Evolutionary conservation across 2,888 invertebrate genomes (phyloP).

Genomic region (Drosophila hamatofila): DNA sequence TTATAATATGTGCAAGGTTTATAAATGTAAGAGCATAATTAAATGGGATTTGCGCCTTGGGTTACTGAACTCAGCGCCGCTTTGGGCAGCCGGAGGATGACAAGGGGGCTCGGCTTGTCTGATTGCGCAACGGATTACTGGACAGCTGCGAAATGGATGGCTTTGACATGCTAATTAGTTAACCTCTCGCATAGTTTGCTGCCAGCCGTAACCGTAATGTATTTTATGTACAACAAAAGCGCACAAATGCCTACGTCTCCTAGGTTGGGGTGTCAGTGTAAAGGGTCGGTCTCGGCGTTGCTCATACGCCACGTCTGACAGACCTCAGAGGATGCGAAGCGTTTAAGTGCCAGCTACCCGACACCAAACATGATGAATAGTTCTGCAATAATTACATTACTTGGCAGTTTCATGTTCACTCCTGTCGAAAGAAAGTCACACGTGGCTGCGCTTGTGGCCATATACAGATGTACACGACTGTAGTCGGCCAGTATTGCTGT

Average conservation of each 20-base stretch:
- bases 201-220: constrained; percentile 20
- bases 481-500: neutral
- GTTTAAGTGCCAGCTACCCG: constrained; percentile 58
- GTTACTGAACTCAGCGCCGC: constrained; percentile 19
- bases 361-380: constrained; percentile 78
- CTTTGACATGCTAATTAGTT: constrained; percentile 80
- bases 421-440: constrained; percentile 69
- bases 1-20: constrained; percentile 65
- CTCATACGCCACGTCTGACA: constrained; percentile 55
- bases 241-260: constrained; percentile 29
- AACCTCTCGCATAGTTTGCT: constrained; percentile 54
- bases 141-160: constrained; percentile 65
- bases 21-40: constrained; percentile 66
- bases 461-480: neutral
- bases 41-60: constrained; percentile 68
- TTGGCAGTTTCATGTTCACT: constrained; percentile 68
- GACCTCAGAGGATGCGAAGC: constrained; percentile 44
- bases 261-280: constrained; percentile 15
- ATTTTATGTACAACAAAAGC: constrained; percentile 34
- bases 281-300: constrained; percentile 16
- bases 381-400: constrained; percentile 78
- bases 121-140: constrained; percentile 41
- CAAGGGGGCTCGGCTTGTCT: neutral
- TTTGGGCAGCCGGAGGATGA: neutral
- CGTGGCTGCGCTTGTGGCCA: constrained; percentile 60